Evolutionary conservation across 1,140 invertebrate species (phyloP), one percentile per base, ranked within the genome.

Genomic region (Euura lappo): DNA sequence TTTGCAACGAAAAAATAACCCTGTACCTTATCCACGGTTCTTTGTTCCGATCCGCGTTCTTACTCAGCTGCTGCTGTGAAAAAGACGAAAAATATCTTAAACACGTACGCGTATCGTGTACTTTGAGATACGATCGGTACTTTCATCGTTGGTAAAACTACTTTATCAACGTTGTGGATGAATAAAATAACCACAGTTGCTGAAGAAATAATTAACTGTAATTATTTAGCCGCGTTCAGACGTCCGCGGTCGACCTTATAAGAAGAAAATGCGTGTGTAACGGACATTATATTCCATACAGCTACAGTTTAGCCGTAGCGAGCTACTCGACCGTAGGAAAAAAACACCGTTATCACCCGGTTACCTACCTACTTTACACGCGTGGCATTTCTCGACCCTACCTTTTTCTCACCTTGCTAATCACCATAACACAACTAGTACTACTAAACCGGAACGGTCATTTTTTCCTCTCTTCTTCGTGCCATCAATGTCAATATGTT

Each of bases 291-390:
- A 60, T 60, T 60, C 13, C 13, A 60, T 60, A 60, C 51, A 1
- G 51, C 51, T 60, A 60, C 13, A 60, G 51, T 60, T 60, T 60
- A 60, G 13, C 51, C 4, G 51, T n/a, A 60, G 51, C 13, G 13
- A 60, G 51, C 51, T 60, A 60, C 51, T 60, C 51, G 51, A 60
- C 3, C 51, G 51, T 60, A 60, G 73, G 72, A 70, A 8, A 68
- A 84, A 84, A 86, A 82, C 80, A 78, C 85, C 85, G 85, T 86
- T 86, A 86, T 70, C 66, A 75, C 76, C 77, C 70, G 77, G 78
- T 84, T 84, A 82, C 80, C 51, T 60, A 60, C 51, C 51, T 60
- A 60, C 51, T 83, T 83, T 84, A 80, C 80, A 75, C 76, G 76
- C 71, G 73, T 81, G 83, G 81, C 79, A 85, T 85, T 80, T 11